Percentiles rank a stretch among this genome's conserved stretches.
Conservation (phyloP, 2,113 vertebrate species). For the Globicephala melas region DNA sequence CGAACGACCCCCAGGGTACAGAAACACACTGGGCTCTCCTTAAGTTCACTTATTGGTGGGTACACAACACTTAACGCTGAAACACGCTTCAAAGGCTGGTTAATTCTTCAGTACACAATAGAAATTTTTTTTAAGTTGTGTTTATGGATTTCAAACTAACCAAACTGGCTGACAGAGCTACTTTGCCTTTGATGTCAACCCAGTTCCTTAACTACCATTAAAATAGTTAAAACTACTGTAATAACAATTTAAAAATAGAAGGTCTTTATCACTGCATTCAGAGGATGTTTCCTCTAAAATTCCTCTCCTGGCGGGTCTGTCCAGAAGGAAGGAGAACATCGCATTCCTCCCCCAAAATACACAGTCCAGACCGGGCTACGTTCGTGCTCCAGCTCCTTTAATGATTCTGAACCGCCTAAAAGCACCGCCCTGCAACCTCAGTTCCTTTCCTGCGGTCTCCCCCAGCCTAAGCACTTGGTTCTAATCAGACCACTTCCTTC, state of each 20-base stretch:
- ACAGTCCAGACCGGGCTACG: not conserved
- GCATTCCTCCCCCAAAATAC: not conserved
- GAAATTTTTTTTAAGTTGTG: not conserved
- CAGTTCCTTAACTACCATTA: not conserved
- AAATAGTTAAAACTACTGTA: not conserved
- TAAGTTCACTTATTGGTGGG: not conserved
- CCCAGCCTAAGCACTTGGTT: constrained; percentile 53
- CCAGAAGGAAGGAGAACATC: not conserved
- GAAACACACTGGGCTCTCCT: not conserved
- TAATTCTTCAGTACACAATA: not conserved
- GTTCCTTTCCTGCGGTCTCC: not conserved
- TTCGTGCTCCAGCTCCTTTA: constrained; percentile 17
- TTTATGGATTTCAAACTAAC: constrained; percentile 37
- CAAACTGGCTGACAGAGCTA: not conserved
- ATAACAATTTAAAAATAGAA: not conserved
- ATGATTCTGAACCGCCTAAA: not conserved
- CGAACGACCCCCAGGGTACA: not conserved
- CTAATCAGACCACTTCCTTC: constrained; percentile 66
- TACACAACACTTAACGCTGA: not conserved
- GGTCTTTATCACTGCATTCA: not conserved
- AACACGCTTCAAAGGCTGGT: not conserved
- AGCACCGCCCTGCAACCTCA: not conserved
- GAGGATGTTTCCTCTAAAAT: not conserved
- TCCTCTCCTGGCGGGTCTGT: not conserved
- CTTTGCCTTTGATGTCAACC: not conserved